phyloP scores from a whole-genome alignment of 2,888 invertebrate genomes.

The Corbicula japonica region DNA sequence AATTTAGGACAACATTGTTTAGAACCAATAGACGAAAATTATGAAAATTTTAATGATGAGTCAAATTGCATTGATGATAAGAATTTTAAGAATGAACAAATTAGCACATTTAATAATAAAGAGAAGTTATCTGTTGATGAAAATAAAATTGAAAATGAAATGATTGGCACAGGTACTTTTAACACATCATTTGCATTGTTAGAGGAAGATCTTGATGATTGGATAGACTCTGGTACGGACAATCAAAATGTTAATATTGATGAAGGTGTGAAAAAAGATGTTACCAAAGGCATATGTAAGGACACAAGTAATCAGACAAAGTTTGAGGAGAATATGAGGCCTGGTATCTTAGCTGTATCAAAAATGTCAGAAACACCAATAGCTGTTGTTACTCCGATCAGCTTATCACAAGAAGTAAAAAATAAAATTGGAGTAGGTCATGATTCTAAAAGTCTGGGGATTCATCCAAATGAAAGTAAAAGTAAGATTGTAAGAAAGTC shows the following conservation, averaged over 20 bases:
- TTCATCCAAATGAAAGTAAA: too few relatives aligned
- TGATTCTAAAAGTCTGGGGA: too few relatives aligned
- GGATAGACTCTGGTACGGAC: slow-evolving; percentile 53
- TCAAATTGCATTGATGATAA: too few relatives aligned
- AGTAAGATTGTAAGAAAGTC: slow-evolving; percentile 40
- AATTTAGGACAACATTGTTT: too few relatives aligned
- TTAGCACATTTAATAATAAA: too few relatives aligned
- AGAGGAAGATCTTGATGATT: slow-evolving; percentile 58
- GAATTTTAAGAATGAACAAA: too few relatives aligned
- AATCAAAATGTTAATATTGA: background rate
- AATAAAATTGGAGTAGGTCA: too few relatives aligned
- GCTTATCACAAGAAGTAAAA: slow-evolving; percentile 7
- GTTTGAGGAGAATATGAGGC: background rate
- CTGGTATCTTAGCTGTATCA: background rate
- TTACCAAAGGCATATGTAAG: background rate
- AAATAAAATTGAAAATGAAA: background rate
- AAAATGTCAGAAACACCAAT: slow-evolving; percentile 10
- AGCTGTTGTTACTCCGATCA: slow-evolving; percentile 23
- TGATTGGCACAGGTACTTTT: slow-evolving; percentile 14
- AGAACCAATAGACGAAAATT: slow-evolving; percentile 14
- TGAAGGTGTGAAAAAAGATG: background rate
- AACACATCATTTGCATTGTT: slow-evolving; percentile 58
- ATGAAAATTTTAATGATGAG: background rate
- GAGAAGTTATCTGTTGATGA: too few relatives aligned
- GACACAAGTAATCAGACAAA: background rate